These are phyloP conservation scores for Homalodisca vitripennis DNA, from an alignment of 1,140 invertebrate species.

Conservation along the genomic window DNA sequence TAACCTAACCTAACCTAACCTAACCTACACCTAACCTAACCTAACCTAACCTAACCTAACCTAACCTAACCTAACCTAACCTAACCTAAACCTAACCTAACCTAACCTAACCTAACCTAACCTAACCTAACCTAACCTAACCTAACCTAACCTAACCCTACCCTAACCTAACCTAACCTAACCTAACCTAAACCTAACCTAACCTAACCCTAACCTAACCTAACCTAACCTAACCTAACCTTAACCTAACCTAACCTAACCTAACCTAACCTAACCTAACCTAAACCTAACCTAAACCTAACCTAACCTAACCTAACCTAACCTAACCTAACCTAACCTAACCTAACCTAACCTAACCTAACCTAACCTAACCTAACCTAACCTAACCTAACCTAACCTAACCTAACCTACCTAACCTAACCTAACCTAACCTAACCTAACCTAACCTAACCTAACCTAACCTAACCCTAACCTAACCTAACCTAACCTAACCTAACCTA, in stretches of 20 bases:
- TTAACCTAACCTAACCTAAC: conserved; percentile 38
- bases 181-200: not conserved
- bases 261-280: no score
- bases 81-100: conserved; percentile 44
- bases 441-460: conserved; percentile 34
- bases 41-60: conserved; percentile 44
- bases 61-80: conserved; percentile 45
- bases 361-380: conserved; percentile 41
- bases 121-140: conserved; percentile 45
- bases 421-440: conserved; percentile 40
- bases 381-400: conserved; percentile 42
- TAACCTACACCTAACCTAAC: conserved; percentile 39
- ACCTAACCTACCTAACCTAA: conserved; percentile 39
- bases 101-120: conserved; percentile 37
- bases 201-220: conserved; percentile 2
- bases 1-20: conserved; percentile 35
- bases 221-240: conserved; percentile 13
- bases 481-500: conserved; percentile 36
- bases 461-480: conserved; percentile 31
- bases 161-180: conserved; percentile 32
- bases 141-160: conserved; percentile 40
- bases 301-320: conserved; percentile 33
- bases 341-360: no score
- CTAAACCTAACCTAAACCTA: conserved; percentile 35
- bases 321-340: no score